phyloP scores from a whole-genome alignment of 2,888 invertebrate genomes.

The Melinaea marsaeus region DNA sequence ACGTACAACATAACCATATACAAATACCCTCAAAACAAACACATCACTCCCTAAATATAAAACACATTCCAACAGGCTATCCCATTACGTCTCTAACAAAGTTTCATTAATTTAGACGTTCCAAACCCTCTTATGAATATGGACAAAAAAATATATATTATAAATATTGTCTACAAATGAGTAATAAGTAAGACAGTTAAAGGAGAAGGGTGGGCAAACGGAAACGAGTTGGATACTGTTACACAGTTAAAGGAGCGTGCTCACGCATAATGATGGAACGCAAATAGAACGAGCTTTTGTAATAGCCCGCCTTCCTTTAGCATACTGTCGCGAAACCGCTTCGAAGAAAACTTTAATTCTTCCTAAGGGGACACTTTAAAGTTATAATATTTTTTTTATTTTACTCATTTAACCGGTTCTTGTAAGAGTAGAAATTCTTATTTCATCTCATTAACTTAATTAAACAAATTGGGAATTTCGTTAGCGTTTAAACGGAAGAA shows the following conservation, averaged over 20 bases:
- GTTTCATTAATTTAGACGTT: slow-evolving; percentile 37
- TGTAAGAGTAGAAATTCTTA: slow-evolving; percentile 12
- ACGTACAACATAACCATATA: slow-evolving; percentile 11
- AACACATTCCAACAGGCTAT: not conserved
- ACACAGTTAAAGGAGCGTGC: slow-evolving; percentile 71
- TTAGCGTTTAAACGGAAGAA: slow-evolving; percentile 19
- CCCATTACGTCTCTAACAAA: not conserved
- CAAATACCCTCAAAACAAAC: slow-evolving; percentile 2
- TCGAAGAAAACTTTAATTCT: slow-evolving; percentile 15
- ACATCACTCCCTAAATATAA: not conserved
- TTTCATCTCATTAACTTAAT: slow-evolving; percentile 16
- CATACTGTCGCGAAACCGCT: slow-evolving; percentile 64
- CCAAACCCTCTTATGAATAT: slow-evolving; percentile 11
- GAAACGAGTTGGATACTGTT: slow-evolving; percentile 70
- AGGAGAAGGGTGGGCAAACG: slow-evolving; percentile 57
- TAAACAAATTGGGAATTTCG: slow-evolving; percentile 19
- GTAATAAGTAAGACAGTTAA: slow-evolving; percentile 43
- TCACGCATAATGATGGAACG: slow-evolving; percentile 70
- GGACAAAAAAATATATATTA: slow-evolving; percentile 42
- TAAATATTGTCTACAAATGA: slow-evolving; percentile 55
- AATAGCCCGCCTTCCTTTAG: slow-evolving; percentile 47
- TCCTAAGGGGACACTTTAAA: slow-evolving; percentile 1
- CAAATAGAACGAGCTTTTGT: slow-evolving; percentile 66
- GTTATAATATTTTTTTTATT: slow-evolving; percentile 18
- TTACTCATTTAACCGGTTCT: not conserved